Percentiles rank a stretch among this genome's conserved stretches.
These are phyloP conservation scores for Cantharis lateralis DNA, from an alignment of 2,888 invertebrate genomes.

Conservation along the genomic window DNA sequence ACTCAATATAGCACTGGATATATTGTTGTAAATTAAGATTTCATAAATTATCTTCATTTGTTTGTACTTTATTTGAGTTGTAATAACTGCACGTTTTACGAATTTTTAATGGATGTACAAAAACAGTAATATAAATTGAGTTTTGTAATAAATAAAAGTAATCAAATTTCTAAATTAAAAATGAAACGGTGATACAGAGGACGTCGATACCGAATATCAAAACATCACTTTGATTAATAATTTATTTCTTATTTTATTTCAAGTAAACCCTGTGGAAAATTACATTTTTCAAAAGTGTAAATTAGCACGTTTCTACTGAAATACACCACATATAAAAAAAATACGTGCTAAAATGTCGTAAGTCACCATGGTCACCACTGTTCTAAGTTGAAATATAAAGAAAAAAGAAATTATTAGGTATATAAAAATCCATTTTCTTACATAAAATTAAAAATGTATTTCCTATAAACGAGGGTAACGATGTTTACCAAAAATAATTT, in stretches of 20 bases:
- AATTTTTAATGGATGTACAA: neutral
- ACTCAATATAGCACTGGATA: too few species aligned
- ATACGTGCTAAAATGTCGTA: too few species aligned
- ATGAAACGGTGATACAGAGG: neutral
- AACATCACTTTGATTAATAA: neutral
- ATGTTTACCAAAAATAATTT: neutral
- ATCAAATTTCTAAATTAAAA: neutral
- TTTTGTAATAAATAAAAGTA: neutral
- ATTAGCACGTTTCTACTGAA: neutral
- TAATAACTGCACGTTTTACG: neutral
- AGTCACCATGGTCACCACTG: too few species aligned
- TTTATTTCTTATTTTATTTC: neutral
- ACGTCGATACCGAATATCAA: neutral
- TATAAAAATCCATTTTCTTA: neutral
- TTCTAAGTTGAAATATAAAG: too few species aligned
- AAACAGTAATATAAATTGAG: neutral
- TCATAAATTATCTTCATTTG: too few species aligned
- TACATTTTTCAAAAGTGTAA: neutral
- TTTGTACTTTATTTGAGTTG: too few species aligned
- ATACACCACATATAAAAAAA: neutral
- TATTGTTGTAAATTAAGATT: too few species aligned
- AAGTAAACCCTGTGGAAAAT: neutral
- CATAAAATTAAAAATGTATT: too few species aligned
- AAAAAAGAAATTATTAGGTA: neutral
- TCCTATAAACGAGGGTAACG: neutral